Conservation (phyloP, 2,888 invertebrate genomes). For the Sussaba pulchella region DNA sequence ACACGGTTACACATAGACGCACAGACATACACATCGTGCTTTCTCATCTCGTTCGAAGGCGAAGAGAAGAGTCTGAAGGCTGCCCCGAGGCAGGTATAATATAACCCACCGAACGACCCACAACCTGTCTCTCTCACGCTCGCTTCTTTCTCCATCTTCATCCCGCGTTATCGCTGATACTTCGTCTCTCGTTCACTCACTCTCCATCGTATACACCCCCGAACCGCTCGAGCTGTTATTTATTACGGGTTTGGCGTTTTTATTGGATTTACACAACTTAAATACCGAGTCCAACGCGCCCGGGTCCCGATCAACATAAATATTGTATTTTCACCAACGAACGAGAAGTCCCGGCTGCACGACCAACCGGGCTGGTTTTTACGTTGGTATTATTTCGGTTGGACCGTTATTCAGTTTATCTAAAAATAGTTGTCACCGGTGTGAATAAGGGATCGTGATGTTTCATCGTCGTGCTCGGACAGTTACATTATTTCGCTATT, state of each 20-base stretch:
- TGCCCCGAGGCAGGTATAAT: slow-evolving; percentile 80
- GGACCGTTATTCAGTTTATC: background rate
- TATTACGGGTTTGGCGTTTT: slow-evolving; percentile 83
- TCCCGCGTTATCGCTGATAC: slow-evolving; percentile 40
- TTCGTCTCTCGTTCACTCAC: slow-evolving; percentile 46
- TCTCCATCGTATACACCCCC: slow-evolving; percentile 57
- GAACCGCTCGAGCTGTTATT: slow-evolving; percentile 79
- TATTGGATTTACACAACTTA: slow-evolving; percentile 84
- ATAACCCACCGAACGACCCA: slow-evolving; percentile 76
- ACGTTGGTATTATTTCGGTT: background rate
- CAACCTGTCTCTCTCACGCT: slow-evolving; percentile 44
- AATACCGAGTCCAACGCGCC: slow-evolving; percentile 80
- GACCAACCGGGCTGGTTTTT: slow-evolving; percentile 13
- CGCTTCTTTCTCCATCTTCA: slow-evolving; percentile 23
- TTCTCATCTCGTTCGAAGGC: slow-evolving; percentile 81
- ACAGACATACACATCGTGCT: slow-evolving; percentile 71
- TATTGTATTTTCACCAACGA: slow-evolving; percentile 78
- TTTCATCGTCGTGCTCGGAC: background rate
- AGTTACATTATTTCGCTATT: background rate
- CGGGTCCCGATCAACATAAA: slow-evolving; percentile 78
- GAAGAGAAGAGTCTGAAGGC: slow-evolving; percentile 73
- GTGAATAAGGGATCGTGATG: slow-evolving; percentile 6
- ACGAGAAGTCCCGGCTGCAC: slow-evolving; percentile 35
- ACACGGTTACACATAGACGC: no score
- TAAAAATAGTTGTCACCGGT: background rate